Base-by-base conservation (phyloP, 2,113 vertebrate genomes). In the Carassius auratus region DNA sequence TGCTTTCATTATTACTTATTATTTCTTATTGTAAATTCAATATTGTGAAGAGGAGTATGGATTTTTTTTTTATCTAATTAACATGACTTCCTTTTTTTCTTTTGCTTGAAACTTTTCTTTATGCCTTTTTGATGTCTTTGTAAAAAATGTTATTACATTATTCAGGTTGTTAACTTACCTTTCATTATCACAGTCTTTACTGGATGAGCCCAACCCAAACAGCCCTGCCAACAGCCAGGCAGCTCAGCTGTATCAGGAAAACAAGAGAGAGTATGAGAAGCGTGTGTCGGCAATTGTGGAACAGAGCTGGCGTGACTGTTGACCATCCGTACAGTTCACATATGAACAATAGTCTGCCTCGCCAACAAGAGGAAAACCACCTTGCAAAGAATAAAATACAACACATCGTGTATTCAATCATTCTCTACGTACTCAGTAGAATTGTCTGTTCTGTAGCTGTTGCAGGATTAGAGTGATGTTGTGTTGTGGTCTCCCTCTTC, bases 291-390 rank as follows among this genome's bases (percentile, higher is more conserved):
- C 97, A 92, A 99, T 99, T 92, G 97, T 99, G 93, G 98, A 99
- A 97, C 98, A 99, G 96, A 99, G 97, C 92, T 99, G 98, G 98
- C 96, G 97, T 90, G 97, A 99, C 91, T 99, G 97, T 97, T 99
- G 97, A 99, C 97, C 94, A 86, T 88, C 77, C 88, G 88, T 92
- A 89, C 91, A 84, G 91, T 94, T 92, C 89, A 91, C 92, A 68
- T 90, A 95, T 92, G 95, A 95, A 96, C 96, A 96, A 92, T 96
- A 94, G 95, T 92, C 95, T 92, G 90, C 93, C 94, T 94, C 90
- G 95, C 94, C 94, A 90, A 92, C 92, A 92, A 95, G 90, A 90
- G 94, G 92, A 91, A 95, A 95, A 86, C 50, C 71, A 91, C 90
- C 86, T 88, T 89, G 80, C 89, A 89, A 85, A 88, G 85, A 85